phyloP scores from a whole-genome alignment of 2,113 vertebrate genomes.

The Sinocyclocheilus anophthalmus region DNA sequence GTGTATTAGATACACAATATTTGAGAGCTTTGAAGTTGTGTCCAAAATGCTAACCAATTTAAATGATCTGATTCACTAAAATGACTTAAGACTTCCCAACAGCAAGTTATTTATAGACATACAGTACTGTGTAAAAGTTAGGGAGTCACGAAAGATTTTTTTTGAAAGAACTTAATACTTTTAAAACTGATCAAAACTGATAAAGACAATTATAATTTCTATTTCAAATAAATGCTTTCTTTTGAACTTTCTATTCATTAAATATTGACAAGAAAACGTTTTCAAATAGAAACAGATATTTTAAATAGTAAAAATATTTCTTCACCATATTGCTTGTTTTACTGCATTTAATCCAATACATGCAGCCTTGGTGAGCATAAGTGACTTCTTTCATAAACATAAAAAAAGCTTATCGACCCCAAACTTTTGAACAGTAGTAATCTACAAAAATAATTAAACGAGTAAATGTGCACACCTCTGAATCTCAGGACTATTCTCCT shows the following conservation, averaged over 20 bases:
- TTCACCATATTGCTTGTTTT: too few relatives aligned
- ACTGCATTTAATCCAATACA: neutral
- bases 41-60: neutral
- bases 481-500: slow-evolving; percentile 42
- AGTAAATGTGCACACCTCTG: slow-evolving; percentile 55
- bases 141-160: too few relatives aligned
- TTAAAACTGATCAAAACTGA: neutral
- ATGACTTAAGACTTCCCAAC: too few relatives aligned
- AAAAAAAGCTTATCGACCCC: neutral
- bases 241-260: too few relatives aligned
- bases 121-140: neutral
- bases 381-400: slow-evolving; percentile 47
- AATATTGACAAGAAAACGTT: too few relatives aligned
- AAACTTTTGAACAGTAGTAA: neutral
- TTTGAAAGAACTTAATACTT: neutral
- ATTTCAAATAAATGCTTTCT: neutral
- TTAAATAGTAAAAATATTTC: too few relatives aligned
- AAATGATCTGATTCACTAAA: neutral
- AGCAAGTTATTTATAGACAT: neutral
- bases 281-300: too few relatives aligned
- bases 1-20: neutral
- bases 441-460: neutral
- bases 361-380: neutral
- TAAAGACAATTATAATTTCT: neutral
- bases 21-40: too few relatives aligned